Base-by-base conservation (phyloP, 2,797 vertebrate species). In the Triplophysa yarkandensis region DNA sequence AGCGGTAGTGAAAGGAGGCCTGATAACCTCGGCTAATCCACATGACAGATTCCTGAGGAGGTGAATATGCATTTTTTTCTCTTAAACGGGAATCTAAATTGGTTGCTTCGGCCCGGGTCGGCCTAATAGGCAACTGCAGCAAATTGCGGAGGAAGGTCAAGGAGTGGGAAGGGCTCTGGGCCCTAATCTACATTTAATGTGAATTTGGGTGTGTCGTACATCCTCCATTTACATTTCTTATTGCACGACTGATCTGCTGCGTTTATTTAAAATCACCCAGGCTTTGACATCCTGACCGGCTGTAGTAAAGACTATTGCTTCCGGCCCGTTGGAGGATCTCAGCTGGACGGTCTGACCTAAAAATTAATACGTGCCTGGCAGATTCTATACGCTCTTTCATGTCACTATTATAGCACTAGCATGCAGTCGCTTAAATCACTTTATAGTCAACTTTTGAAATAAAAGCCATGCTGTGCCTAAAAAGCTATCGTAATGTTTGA, bases 11-110 rank as follows among this genome's bases (percentile, higher is more conserved):
- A 79, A 83, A 57, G 60, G 48, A 55, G 25, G 74, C 71, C 63
- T 46, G 80, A 84, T 84, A 81, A 86, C 85, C 81, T 77, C 44
- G 68, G 78, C 80, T 86, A 89, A 87, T 87, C 86, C 85, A 50
- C 78, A 86, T 84, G 82, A 86, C 82, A 80, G 82, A 79, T 73
- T 74, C 50, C 3, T 34, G 21, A 52, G 23, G n/a, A 69, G 58
- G 61, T 46, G 68, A 80, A 77, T 71, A 57, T 28, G 48, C 74
- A 62, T 68, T 68, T 77, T 54, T n/a, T 80, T 79, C 71, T 76
- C 83, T 77, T 84, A 67, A 68, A 86, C 67, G 61, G 77, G 74
- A 79, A 73, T 80, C 78, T 72, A 71, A 82, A 85, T 74, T 23
- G 68, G 65, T 64, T 78, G 57, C 70, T 72, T 83, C 76, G 41